Evolutionary conservation across 1,140 invertebrate species (phyloP).

Genomic region (Samia ricini): DNA sequence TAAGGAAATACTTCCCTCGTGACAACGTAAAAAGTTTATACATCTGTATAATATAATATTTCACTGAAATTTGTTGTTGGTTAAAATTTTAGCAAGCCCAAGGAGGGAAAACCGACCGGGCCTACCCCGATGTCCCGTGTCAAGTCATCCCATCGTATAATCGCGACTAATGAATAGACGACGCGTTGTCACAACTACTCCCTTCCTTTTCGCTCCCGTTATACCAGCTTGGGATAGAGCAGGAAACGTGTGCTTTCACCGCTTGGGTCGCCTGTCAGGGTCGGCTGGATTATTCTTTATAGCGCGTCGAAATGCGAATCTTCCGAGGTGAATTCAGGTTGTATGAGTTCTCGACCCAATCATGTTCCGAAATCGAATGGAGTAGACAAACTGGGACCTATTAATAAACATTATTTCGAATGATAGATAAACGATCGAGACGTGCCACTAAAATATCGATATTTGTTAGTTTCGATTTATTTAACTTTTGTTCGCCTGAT

Average conservation of each 20-base stretch:
- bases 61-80: conserved; percentile 43
- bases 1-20: no score
- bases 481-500: no score
- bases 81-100: conserved; percentile 65
- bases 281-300: conserved; percentile 69
- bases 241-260: conserved; percentile 38
- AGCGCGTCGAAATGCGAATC: conserved; percentile 66
- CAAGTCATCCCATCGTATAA: conserved; percentile 67
- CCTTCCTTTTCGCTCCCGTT: conserved; percentile 49
- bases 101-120: conserved; percentile 57
- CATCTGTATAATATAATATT: conserved; percentile 29
- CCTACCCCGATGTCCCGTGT: conserved; percentile 55
- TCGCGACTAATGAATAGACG: conserved; percentile 75
- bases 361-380: conserved; percentile 54
- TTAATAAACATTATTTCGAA: conserved; percentile 1
- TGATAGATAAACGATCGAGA: background rate
- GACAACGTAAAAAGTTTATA: background rate
- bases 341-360: conserved; percentile 57
- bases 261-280: conserved; percentile 49
- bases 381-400: conserved; percentile 7
- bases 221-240: conserved; percentile 37
- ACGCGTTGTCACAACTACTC: conserved; percentile 48
- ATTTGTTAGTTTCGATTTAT: no score
- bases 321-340: conserved; percentile 66
- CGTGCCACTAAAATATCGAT: background rate